These are phyloP conservation scores for Tanypteryx hageni DNA, from an alignment of 2,888 invertebrate species.

Conservation along the genomic window DNA sequence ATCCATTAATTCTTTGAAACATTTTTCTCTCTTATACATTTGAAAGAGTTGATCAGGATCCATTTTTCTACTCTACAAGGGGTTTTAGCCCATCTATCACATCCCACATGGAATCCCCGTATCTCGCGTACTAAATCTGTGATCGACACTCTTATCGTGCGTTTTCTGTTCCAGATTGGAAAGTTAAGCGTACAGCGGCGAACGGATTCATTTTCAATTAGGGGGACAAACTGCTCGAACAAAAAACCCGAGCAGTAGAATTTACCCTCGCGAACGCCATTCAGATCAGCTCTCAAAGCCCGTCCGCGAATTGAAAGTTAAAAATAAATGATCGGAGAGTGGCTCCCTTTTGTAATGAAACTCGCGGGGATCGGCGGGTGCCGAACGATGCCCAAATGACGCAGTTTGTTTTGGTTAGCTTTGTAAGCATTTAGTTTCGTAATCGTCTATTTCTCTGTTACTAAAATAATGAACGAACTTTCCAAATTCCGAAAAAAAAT, in stretches of 20 bases:
- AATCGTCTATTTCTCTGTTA: no score
- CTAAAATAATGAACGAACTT: no score
- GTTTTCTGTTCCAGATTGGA: conserved; percentile 7
- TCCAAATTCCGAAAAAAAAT: no score
- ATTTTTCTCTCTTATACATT: no score
- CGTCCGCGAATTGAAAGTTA: not conserved
- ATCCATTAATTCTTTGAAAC: no score
- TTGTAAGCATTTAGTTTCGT: not conserved
- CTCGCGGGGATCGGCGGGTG: not conserved
- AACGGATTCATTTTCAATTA: conserved; percentile 29
- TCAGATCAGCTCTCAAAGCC: not conserved
- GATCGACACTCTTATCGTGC: conserved; percentile 4
- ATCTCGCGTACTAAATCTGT: not conserved
- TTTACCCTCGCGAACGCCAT: not conserved
- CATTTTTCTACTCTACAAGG: not conserved
- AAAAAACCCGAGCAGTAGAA: not conserved
- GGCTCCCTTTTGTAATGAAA: not conserved
- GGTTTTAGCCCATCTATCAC: not conserved
- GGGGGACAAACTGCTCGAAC: not conserved
- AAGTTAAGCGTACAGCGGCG: not conserved
- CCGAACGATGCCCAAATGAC: not conserved
- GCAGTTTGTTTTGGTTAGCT: not conserved
- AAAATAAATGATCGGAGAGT: not conserved
- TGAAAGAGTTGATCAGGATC: no score
- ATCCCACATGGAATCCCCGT: not conserved